phyloP scores from a whole-genome alignment of 2,113 vertebrate species.

The Phodopus roborovskii region DNA sequence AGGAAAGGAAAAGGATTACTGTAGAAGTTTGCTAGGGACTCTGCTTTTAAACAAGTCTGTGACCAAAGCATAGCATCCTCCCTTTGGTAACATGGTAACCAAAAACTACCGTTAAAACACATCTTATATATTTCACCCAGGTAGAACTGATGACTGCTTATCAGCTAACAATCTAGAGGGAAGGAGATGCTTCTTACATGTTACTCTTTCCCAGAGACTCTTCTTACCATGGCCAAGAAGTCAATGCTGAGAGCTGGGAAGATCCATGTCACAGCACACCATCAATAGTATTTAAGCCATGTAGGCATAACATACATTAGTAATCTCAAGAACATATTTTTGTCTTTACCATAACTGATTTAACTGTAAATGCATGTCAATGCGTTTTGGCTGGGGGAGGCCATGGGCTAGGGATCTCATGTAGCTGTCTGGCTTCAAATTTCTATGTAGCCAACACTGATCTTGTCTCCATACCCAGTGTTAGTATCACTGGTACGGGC shows the following conservation, averaged over 20 bases:
- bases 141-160: not conserved
- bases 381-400: not conserved
- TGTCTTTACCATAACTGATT: not conserved
- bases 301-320: not conserved
- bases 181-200: not conserved
- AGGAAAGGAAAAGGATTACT: constrained; percentile 2
- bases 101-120: not conserved
- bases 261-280: not conserved
- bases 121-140: not conserved
- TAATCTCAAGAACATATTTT: not conserved
- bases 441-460: not conserved
- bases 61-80: not conserved
- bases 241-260: not conserved
- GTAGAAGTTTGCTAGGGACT: not conserved
- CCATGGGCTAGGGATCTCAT: not conserved
- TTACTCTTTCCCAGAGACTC: not conserved
- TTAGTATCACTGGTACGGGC: not conserved
- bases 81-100: constrained; percentile 38
- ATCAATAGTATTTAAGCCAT: not conserved
- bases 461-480: not conserved
- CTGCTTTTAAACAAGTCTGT: not conserved
- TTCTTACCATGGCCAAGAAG: not conserved
- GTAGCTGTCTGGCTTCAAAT: not conserved
- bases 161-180: not conserved
- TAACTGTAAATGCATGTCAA: not conserved